Conservation (phyloP, 2,888 invertebrate species). For the Trachelus iudaicus region DNA sequence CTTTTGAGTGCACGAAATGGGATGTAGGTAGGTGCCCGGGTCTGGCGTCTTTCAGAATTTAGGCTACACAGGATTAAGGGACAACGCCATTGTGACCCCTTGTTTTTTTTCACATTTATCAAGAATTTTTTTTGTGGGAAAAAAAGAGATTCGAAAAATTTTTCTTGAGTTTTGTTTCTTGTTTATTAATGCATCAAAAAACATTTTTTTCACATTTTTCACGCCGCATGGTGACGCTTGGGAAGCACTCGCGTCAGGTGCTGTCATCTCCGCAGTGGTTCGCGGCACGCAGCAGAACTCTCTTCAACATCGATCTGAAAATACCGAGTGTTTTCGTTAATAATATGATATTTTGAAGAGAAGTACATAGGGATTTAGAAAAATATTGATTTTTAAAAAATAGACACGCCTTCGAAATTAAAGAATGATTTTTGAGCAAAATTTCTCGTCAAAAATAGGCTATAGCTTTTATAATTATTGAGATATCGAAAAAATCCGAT, state of each 20-base stretch:
- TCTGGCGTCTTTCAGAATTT: too few species aligned
- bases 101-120: too few species aligned
- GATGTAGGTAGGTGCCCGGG: too few species aligned
- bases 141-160: too few species aligned
- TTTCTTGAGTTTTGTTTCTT: background rate
- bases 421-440: conserved; percentile 14
- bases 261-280: too few species aligned
- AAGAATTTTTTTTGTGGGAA: too few species aligned
- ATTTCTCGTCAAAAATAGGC: conserved; percentile 18
- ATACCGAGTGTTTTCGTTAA: too few species aligned
- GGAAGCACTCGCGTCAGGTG: conserved; percentile 24
- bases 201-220: conserved; percentile 14
- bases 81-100: too few species aligned
- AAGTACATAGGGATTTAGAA: conserved; percentile 21
- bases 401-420: conserved; percentile 12
- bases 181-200: conserved; percentile 16
- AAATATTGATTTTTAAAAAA: conserved; percentile 24
- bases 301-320: too few species aligned
- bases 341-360: conserved; percentile 27
- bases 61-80: too few species aligned
- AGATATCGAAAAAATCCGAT: conserved; percentile 19
- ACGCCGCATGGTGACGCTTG: conserved; percentile 20
- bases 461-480: conserved; percentile 14
- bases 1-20: too few species aligned
- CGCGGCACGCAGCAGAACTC: too few species aligned